Base-by-base conservation (phyloP, 2,113 vertebrate genomes). In the Dasypus novemcinctus region DNA sequence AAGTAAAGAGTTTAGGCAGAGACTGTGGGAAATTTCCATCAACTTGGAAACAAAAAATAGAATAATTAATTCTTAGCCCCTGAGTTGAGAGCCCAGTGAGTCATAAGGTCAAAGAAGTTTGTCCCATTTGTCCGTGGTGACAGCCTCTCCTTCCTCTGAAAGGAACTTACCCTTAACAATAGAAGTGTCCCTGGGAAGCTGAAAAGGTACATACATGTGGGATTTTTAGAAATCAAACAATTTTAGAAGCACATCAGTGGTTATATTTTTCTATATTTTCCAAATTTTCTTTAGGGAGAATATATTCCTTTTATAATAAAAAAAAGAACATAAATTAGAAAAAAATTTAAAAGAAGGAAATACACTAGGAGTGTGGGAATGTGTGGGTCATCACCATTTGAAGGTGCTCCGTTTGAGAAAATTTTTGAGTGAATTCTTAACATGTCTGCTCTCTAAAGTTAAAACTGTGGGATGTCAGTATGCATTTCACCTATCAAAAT, bases 71-170 rank as follows among this genome's bases (percentile, higher is more conserved):
- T 83, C 57, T 94, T 86, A 85, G 52, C 85, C 43, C 66, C 75
- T 10, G 12, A 86, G 79, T 75, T 83, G 49, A 90, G 61, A 75
- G 90, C 36, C 31, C 71, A 59, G 85, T 43, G 85, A 96, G 79
- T 91, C 79, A 69, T 74, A 78, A 93, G 96, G 96, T 87, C 96
- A 96, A 31, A 93, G 86, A 75, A 89, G 94, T 80, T 91, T 83
- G 88, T 87, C 86, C 82, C 97, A 95, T 97, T 97, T 97, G 87
- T 96, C 87, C 94, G 57, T 80, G 81, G 29, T 94, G 97, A 96
- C 95, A 93, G 54, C 54, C 36, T 41, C 4, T 33, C 75, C 68
- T 13, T 25, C 29, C 49, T 25, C 31, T 20, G 41, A 41, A 90
- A 29, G 80, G 90, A 69, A 92, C 57, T 96, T 27, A 61, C 33